Evolutionary conservation across 2,113 vertebrate species (phyloP), one percentile per base, ranked within the genome.

Genomic region (Peromyscus leucopus): DNA sequence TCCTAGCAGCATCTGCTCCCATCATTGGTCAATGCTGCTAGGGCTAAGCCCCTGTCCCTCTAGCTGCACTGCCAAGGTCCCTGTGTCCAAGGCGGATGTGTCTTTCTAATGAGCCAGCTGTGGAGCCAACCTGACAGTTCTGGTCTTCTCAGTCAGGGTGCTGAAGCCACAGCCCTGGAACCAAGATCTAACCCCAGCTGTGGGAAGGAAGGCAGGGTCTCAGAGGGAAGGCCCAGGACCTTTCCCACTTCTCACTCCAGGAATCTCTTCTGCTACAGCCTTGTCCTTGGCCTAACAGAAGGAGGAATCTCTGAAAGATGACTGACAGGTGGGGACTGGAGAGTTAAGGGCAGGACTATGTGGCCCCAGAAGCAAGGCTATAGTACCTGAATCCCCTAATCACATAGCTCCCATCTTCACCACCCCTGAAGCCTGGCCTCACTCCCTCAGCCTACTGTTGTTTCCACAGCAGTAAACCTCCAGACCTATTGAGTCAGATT

Each of bases 101-200:
- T 63, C 93, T 1, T 42, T 2, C 19, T 2, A 0, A 9, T 0
- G 13, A 76, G 22, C 79, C 95, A 87, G 26, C 22, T 98, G 97
- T 98, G 95, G 95, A 92, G 93, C 96, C 97, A 98, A 83, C 69
- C 63, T 75, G n/a, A 84, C 2, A 36, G 28, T 51, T 96, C 71
- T 69, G 36, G 36, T 12, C 39, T 8, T 46, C 82, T 46, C 13
- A 4, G 31, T 74, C 21, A 26, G 57, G 57, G 19, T 84, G 28
- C 36, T 88, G 80, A n/a, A 39, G 33, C 16, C 46, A 42, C 15
- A 87, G 13, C 11, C 65, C 72, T 10, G 4, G 33, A 46, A 24
- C 85, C 48, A 19, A 95, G 36, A 13, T 76, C 31, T 71, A 51
- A 65, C 24, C 59, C 76, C 28, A 75, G 16, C 24, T 51, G 24